Percentiles rank a stretch among this genome's conserved stretches.
Conservation (phyloP, 1,140 invertebrate genomes). For the Bilobella aurantiaca region DNA sequence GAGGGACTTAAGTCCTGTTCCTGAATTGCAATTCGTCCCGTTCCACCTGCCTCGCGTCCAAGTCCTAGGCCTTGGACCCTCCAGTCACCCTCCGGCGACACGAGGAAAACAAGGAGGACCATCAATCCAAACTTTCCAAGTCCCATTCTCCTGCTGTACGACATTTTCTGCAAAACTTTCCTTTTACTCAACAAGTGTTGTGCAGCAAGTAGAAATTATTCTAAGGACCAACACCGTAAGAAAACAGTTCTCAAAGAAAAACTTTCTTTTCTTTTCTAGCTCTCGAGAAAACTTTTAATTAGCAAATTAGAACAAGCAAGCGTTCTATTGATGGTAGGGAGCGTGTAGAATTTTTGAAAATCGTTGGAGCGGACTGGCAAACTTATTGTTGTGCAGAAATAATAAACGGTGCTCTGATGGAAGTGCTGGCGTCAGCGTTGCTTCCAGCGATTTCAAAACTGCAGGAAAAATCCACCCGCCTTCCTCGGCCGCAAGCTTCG, state of each 20-base stretch:
- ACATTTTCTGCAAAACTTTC: background rate
- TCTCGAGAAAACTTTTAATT: too few species aligned
- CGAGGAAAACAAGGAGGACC: background rate
- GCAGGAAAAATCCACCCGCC: background rate
- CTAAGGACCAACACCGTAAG: too few species aligned
- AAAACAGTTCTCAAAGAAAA: background rate
- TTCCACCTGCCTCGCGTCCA: background rate
- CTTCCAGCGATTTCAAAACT: background rate
- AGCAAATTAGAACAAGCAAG: too few species aligned
- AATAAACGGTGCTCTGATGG: too few species aligned
- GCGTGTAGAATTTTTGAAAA: too few species aligned
- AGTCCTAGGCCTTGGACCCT: background rate
- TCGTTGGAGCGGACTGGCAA: too few species aligned
- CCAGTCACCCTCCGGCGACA: background rate
- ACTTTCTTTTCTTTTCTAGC: background rate
- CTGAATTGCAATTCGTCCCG: background rate
- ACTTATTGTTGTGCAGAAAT: too few species aligned
- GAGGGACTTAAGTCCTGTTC: background rate
- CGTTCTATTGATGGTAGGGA: too few species aligned
- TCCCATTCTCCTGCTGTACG: background rate
- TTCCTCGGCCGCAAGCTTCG: background rate
- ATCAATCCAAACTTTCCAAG: background rate
- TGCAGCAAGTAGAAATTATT: too few species aligned
- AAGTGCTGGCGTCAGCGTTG: too few species aligned
- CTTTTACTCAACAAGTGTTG: too few species aligned